Evolutionary conservation across 2,888 invertebrate genomes (phyloP).

Genomic region (Thera britannica): DNA sequence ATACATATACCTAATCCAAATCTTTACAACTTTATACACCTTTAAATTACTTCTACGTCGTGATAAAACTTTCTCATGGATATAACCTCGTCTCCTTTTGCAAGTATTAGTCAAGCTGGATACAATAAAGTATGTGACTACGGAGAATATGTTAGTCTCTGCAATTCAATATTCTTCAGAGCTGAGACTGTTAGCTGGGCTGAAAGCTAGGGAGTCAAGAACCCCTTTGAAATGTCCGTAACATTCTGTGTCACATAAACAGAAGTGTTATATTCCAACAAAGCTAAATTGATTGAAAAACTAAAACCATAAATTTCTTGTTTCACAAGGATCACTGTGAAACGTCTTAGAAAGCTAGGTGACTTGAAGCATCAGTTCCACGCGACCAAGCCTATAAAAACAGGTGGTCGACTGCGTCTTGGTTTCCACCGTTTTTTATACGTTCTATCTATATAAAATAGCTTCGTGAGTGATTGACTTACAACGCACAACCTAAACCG

Average conservation of each 20-base stretch:
- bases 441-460: no score
- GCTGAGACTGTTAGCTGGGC: slow-evolving; percentile 3
- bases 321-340: no score
- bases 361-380: no score
- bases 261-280: slow-evolving; percentile 16
- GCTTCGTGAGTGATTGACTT: no score
- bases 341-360: no score
- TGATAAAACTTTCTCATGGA: not conserved
- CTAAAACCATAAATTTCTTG: no score
- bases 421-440: no score
- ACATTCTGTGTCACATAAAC: slow-evolving; percentile 11
- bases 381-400: no score
- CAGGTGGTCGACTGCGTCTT: no score
- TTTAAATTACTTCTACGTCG: not conserved
- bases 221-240: slow-evolving; percentile 19
- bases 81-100: not conserved
- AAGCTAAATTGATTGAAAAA: not conserved
- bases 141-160: not conserved
- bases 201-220: slow-evolving; percentile 3
- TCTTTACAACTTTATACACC: no score
- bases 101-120: not conserved
- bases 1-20: no score
- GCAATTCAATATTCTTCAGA: slow-evolving; percentile 21
- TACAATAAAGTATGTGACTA: not conserved
- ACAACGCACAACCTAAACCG: no score